Percentiles rank a stretch among this genome's conserved stretches.
Conservation (phyloP, 2,888 invertebrate species). For the Ophion slaviceki region DNA sequence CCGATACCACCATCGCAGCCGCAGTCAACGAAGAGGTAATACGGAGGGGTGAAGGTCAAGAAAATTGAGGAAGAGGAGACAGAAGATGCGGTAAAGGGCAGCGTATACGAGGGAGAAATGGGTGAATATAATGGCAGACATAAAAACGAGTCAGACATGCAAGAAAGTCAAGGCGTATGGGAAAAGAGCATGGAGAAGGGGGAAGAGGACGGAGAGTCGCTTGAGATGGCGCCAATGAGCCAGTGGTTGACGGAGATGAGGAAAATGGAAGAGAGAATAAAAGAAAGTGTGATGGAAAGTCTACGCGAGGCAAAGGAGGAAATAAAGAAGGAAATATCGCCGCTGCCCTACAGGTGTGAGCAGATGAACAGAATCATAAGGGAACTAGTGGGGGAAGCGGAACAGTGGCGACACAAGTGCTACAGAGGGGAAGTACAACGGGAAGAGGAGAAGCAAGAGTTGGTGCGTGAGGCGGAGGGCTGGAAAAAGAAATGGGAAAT, state of each 20-base stretch:
- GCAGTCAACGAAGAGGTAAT: background rate
- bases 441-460: conserved; percentile 11
- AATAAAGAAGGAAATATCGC: conserved; percentile 8
- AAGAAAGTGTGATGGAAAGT: background rate
- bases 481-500: conserved; percentile 10
- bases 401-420: conserved; percentile 9
- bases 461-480: background rate
- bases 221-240: no score
- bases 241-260: no score
- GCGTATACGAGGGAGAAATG: no score
- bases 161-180: no score
- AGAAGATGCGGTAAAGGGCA: background rate
- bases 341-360: conserved; percentile 32
- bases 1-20: background rate
- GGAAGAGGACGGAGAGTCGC: no score
- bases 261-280: conserved; percentile 19
- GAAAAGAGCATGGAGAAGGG: no score
- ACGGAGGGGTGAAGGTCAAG: background rate
- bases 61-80: background rate
- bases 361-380: conserved; percentile 32
- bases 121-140: background rate
- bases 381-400: conserved; percentile 11
- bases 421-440: conserved; percentile 5
- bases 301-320: background rate
- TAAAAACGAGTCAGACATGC: no score